Evolutionary conservation across 23 tunicate genomes (phyloP).

Genomic region (Oikopleura dioica): DNA sequence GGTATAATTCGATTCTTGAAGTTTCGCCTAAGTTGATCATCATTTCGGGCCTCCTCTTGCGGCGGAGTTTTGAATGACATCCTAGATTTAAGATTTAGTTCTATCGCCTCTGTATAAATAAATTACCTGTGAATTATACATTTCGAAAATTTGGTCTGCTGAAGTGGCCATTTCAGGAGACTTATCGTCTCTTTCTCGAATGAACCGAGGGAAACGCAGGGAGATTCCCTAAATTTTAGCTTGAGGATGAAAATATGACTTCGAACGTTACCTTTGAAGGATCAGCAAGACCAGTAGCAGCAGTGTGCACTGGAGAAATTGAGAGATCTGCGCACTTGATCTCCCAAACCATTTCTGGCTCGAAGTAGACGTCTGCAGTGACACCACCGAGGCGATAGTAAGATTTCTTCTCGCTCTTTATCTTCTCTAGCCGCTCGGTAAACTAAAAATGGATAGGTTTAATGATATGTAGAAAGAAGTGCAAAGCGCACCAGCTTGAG

Average conservation of each 20-base stretch:
- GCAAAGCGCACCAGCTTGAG: background rate
- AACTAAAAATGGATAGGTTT: background rate
- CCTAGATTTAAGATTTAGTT: no score
- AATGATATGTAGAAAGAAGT: background rate
- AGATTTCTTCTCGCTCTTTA: background rate
- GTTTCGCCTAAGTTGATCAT: no score
- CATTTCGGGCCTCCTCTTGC: no score
- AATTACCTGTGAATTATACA: slow-evolving; percentile 12
- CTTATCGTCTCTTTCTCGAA: slow-evolving; percentile 80
- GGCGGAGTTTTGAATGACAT: no score
- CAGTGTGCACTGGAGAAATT: slow-evolving; percentile 93
- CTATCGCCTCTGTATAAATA: no score
- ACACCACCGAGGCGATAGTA: slow-evolving; percentile 36
- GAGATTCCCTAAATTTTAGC: slow-evolving; percentile 89
- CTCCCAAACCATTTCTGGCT: slow-evolving; percentile 97
- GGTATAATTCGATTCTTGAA: no score
- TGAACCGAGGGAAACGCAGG: slow-evolving; percentile 72
- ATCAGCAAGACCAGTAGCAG: slow-evolving; percentile 74
- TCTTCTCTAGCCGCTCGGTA: background rate
- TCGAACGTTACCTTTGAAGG: background rate
- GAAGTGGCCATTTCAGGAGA: slow-evolving; percentile 74
- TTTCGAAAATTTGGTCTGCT: slow-evolving; percentile 2
- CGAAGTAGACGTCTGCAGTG: slow-evolving; percentile 81
- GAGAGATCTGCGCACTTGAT: slow-evolving; percentile 92
- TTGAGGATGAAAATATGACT: slow-evolving; percentile 22